Conservation (phyloP, 2,888 invertebrate species). For the Drosophila heteroneura region DNA sequence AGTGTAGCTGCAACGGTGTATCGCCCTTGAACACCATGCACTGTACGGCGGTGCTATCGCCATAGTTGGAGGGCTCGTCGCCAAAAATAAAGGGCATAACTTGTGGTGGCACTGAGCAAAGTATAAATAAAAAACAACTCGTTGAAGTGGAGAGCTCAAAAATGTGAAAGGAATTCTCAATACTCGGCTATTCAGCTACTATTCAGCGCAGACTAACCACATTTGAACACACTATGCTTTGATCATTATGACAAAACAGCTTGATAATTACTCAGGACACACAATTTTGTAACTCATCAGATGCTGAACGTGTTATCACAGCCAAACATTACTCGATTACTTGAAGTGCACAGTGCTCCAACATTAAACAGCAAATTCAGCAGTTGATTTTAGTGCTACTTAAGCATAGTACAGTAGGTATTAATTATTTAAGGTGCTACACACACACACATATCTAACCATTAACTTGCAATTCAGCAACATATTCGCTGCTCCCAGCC, state of each 20-base stretch:
- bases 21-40: slow-evolving; percentile 93
- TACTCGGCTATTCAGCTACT: slow-evolving; percentile 1
- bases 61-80: slow-evolving; percentile 91
- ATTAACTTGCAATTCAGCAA: slow-evolving; percentile 88
- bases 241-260: slow-evolving; percentile 11
- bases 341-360: slow-evolving; percentile 57
- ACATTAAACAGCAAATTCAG: slow-evolving; percentile 52
- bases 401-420: slow-evolving; percentile 31
- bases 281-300: slow-evolving; percentile 13
- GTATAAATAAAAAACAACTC: not conserved
- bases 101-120: slow-evolving; percentile 89
- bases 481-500: slow-evolving; percentile 89
- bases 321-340: slow-evolving; percentile 6
- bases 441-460: slow-evolving; percentile 85
- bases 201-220: not conserved
- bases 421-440: slow-evolving; percentile 39
- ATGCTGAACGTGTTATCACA: slow-evolving; percentile 4
- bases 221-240: slow-evolving; percentile 12
- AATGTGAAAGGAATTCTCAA: not conserved
- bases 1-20: slow-evolving; percentile 90
- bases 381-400: slow-evolving; percentile 46
- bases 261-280: slow-evolving; percentile 14
- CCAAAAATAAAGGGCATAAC: slow-evolving; percentile 92
- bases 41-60: slow-evolving; percentile 90
- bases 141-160: not conserved